Percentiles rank a stretch among this genome's conserved stretches.
Conservation (phyloP, 2,797 vertebrate genomes). For the Chelonia mydas region DNA sequence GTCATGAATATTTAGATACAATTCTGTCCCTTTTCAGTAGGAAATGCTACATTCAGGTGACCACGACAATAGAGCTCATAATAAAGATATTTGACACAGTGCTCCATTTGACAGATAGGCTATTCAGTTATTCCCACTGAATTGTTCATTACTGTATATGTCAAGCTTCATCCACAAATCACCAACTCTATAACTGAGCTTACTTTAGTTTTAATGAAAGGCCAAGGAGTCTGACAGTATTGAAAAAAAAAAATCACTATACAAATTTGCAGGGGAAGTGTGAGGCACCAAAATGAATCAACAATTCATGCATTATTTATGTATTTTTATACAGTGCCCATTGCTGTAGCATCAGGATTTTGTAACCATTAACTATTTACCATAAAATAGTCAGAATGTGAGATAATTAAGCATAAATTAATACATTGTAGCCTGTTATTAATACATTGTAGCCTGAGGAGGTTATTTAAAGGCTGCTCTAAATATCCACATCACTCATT, state of each 20-base stretch:
- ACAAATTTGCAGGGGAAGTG: conserved; percentile 51
- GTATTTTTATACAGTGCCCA: conserved; percentile 58
- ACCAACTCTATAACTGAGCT: neutral
- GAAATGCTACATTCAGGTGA: neutral
- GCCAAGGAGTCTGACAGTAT: neutral
- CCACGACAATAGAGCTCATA: fast-evolving
- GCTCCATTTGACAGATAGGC: neutral
- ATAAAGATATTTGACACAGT: neutral
- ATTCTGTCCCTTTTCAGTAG: neutral
- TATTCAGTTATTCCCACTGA: neutral
- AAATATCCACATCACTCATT: conserved; percentile 49
- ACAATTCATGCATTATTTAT: conserved; percentile 15
- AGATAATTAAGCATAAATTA: conserved; percentile 69
- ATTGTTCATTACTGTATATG: neutral
- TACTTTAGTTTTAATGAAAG: conserved; percentile 35
- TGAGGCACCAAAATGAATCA: conserved; percentile 39
- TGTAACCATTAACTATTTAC: conserved; percentile 73
- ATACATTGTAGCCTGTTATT: conserved; percentile 72
- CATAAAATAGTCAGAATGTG: conserved; percentile 68
- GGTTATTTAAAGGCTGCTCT: conserved; percentile 68
- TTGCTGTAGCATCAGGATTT: conserved; percentile 66
- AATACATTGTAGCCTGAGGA: conserved; percentile 73
- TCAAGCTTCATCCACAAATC: neutral
- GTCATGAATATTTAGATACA: neutral
- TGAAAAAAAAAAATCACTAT: conserved; percentile 10